A percentile compares a stretch with the other conserved stretches of the same genome.
phyloP scores from a whole-genome alignment of 2,113 vertebrate species.

The human region DNA sequence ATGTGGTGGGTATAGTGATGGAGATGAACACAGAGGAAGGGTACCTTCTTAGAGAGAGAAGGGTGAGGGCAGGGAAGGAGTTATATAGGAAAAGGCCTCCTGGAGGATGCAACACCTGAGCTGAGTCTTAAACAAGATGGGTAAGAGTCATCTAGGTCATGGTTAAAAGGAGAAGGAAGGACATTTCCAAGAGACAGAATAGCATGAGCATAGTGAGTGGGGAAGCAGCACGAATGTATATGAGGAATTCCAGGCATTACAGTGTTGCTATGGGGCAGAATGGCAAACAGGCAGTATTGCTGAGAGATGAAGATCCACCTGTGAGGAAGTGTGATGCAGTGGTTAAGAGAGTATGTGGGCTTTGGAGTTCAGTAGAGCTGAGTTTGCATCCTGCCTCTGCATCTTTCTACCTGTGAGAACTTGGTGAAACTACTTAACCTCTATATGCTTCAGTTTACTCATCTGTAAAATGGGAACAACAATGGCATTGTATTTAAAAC shows the following conservation, averaged over 20 bases:
- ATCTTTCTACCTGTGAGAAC: background rate
- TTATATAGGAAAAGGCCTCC: background rate
- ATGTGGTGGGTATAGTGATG: background rate
- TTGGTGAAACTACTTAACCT: constrained; percentile 9
- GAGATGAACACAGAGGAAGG: background rate
- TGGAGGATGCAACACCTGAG: background rate
- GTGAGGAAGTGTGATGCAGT: background rate
- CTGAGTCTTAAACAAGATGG: background rate
- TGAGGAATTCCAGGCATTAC: background rate
- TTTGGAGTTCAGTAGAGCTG: background rate
- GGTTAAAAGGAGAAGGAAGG: background rate
- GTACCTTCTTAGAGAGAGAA: background rate
- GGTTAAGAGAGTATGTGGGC: background rate
- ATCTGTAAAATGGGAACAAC: background rate
- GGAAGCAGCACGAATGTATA: background rate
- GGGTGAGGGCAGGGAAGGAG: background rate
- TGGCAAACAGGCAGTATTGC: background rate
- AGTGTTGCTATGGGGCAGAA: background rate
- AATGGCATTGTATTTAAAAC: background rate
- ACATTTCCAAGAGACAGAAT: background rate
- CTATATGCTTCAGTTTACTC: background rate
- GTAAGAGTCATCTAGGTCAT: background rate
- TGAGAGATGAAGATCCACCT: background rate
- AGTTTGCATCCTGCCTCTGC: background rate
- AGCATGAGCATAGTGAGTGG: background rate